Evolutionary conservation across 1,140 invertebrate species (phyloP).

Genomic region (Pogonus chalceus): DNA sequence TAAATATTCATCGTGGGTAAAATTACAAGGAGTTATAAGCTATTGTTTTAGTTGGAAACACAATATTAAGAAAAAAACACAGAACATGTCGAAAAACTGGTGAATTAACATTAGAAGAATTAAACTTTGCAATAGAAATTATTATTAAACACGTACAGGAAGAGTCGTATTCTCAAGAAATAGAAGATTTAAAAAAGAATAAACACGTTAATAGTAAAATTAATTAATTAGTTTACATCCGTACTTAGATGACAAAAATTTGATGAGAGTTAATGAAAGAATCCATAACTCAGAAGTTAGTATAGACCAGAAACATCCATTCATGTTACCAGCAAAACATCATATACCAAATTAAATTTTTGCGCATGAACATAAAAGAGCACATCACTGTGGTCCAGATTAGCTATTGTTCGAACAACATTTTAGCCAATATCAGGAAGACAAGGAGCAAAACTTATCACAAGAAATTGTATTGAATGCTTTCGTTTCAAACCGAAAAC

Average conservation of each 20-base stretch:
- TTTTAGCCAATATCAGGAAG: neutral
- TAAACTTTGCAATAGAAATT: neutral
- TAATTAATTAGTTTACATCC: neutral
- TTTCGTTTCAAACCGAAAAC: neutral
- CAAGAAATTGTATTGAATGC: neutral
- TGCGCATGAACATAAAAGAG: constrained; percentile 13
- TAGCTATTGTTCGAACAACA: neutral
- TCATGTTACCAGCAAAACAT: constrained; percentile 15
- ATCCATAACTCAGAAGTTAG: constrained; percentile 11
- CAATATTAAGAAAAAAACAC: neutral
- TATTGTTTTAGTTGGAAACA: neutral
- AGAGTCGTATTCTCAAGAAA: neutral
- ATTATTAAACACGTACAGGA: neutral
- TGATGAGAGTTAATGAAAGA: constrained; percentile 16
- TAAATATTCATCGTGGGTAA: neutral
- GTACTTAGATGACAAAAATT: neutral
- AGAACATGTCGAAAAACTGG: neutral
- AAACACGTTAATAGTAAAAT: neutral
- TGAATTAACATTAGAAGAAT: neutral
- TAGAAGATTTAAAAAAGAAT: neutral
- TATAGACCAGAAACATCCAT: constrained; percentile 17
- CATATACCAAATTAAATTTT: constrained; percentile 14
- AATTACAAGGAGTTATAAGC: neutral
- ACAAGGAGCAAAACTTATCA: neutral
- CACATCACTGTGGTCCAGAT: constrained; percentile 9